Conservation (phyloP, 2,797 vertebrate genomes). For the Oreochromis grahami region DNA sequence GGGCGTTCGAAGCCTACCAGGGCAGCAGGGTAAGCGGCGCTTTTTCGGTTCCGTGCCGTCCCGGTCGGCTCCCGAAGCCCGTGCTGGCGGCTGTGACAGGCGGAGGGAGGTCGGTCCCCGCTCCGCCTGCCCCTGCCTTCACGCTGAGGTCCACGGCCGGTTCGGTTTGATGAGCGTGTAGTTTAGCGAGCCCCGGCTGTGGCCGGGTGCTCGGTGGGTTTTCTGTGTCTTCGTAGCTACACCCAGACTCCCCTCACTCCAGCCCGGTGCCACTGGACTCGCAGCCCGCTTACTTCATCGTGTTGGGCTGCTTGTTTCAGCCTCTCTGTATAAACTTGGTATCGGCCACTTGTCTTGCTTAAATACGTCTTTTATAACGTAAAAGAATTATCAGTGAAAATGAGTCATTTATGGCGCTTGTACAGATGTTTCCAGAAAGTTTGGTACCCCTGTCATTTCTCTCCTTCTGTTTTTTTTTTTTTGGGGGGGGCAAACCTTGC, state of each 20-base stretch:
- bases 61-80: constrained; percentile 8
- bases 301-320: neutral
- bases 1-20: constrained; percentile 91
- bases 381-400: neutral
- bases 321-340: neutral
- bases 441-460: constrained; percentile 48
- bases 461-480: neutral
- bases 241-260: neutral
- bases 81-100: constrained; percentile 54
- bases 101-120: constrained; percentile 42
- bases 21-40: constrained; percentile 81
- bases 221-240: neutral
- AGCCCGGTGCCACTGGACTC: neutral
- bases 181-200: neutral
- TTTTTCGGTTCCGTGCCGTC: constrained; percentile 4
- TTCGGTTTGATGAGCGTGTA: neutral
- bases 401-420: neutral
- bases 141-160: neutral
- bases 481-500: neutral
- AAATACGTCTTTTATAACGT: neutral
- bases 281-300: neutral
- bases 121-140: constrained; percentile 17
- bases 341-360: neutral
- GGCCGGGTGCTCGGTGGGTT: neutral
- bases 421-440: constrained; percentile 54